Evolutionary conservation across 2,797 vertebrate species (phyloP).

Genomic region (Trachurus trachurus): DNA sequence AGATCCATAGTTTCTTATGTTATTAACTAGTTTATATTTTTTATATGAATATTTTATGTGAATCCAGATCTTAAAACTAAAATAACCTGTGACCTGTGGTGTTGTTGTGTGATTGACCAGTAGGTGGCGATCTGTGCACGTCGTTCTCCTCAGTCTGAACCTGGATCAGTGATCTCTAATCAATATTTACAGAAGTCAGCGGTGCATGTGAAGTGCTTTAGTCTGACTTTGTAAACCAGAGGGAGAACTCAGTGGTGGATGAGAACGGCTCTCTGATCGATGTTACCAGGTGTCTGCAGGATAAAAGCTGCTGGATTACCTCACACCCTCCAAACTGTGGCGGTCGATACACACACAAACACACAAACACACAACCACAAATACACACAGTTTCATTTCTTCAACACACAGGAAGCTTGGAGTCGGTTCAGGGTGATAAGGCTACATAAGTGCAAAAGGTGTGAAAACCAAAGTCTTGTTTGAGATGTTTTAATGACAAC

Average conservation of each 20-base stretch:
- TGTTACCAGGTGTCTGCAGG: constrained; percentile 16
- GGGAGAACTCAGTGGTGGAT: constrained; percentile 9
- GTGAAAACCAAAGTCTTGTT: background rate
- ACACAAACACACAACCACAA: background rate
- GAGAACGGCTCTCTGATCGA: constrained; percentile 8
- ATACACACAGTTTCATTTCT: background rate
- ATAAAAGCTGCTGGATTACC: constrained; percentile 29
- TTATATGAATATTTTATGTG: too few relatives aligned
- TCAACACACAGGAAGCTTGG: constrained; percentile 8
- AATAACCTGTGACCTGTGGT: background rate
- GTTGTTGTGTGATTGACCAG: constrained; percentile 40
- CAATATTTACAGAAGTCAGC: constrained; percentile 12
- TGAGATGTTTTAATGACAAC: background rate
- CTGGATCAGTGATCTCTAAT: constrained; percentile 2
- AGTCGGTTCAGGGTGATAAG: too few relatives aligned
- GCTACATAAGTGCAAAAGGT: background rate
- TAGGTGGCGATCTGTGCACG: constrained; percentile 60
- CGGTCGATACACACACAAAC: constrained; percentile 14
- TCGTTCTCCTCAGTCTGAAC: background rate
- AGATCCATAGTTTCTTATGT: too few relatives aligned
- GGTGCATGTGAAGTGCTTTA: constrained; percentile 19
- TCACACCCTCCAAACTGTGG: background rate
- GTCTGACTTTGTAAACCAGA: constrained; percentile 29
- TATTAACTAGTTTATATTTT: too few relatives aligned
- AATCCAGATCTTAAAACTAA: background rate